Base-by-base conservation (phyloP, 1,140 invertebrate genomes). In the Drosophila eugracilis region DNA sequence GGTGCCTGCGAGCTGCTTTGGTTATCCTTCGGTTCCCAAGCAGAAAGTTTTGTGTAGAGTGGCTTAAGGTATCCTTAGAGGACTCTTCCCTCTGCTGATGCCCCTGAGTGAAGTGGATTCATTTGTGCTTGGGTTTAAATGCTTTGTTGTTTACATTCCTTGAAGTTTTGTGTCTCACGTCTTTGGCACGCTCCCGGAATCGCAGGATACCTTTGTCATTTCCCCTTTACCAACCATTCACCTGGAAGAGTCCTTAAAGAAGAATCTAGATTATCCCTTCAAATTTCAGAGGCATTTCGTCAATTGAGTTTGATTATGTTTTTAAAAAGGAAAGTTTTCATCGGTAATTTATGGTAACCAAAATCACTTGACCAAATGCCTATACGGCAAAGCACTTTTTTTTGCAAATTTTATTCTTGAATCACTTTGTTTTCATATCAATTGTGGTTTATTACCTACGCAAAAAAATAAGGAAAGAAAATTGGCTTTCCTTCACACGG, bases 131-230 rank as follows among this genome's bases (percentile, higher is more conserved):
- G 34, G 71, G 22, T 72, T 78, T 78, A 88, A 86, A 83, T 81
- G 77, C 83, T 86, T 81, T 81, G 83, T 86, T 86, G 81, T 86
- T 86, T 86, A 81, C 83, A 86, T 86, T 86, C 78, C 79, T 63
- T 65, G 53, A 78, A 85, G 81, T 85, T 86, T 86, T 86, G 74
- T 77, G 60, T 86, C 81, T 76, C 81, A 85, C 81, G 80, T 85
- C 57, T 45, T 47, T 22, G 44, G 50, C 62, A 76, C 62, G 45
- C 62, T 62, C 53, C 34, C 34, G 22, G 26, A 42, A 26, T 14
- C 12, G 14, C 24, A 24, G 22, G 22, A 24, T 45, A 15, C 4
- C 17, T 5, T 42, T 37, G 9, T 12, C 30, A 32, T 4, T 39
- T 41, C 53, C 17, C 28, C 19, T 26, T 26, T 4, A 1, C 19